Base-by-base conservation (phyloP, 2,113 vertebrate species). In the Cisticola juncidis region DNA sequence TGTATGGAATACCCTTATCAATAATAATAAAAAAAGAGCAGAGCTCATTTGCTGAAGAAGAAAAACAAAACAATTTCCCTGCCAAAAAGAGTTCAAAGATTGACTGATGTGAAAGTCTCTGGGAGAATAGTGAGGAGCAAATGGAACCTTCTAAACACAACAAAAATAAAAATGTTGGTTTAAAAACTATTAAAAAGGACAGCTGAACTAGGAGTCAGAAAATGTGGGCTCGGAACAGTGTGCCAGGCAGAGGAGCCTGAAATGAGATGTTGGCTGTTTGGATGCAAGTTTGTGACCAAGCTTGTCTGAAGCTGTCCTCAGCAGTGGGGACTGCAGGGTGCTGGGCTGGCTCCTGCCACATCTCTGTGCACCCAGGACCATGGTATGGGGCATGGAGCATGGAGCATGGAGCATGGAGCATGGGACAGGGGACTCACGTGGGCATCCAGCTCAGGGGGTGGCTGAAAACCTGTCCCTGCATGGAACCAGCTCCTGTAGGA, bases 381-480 rank as follows among this genome's bases (percentile, higher is more conserved):
- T 11, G 8, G 12, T 8, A 9, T 0, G 0, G 42, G 56, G 12
- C 6, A 8, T 2, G 2, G 21, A 38, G 38, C 38, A 38, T 38
- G 38, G 38, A 38, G 45, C 42, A 15, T 42, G 42, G 42, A 42
- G 45, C 15, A 35, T 19, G 28, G 51, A 8, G 7, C 24, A 28
- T 16, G 60, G 35, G 16, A 9, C 9, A 5, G 0, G 0, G 35
- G 51, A 10, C 5, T 38, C 4, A 5, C 0, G 2, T 60, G 29
- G 60, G 23, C 2, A 1, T 69, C 12, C 36, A 48, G 19, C 22
- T 69, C 35, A 35, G 22, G 18, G 9, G 1, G 4, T 64, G 66
- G 17, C 74, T 82, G 53, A 76, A 64, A 92, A 65, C 0, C 0
- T 14, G 20, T 17, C 24, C 29, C n/a, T 4, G 6, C 4, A 18